A percentile compares a stretch with the other conserved stretches of the same genome.
phyloP scores from a whole-genome alignment of 2,888 invertebrate genomes.

The Synanthedon formicaeformis region DNA sequence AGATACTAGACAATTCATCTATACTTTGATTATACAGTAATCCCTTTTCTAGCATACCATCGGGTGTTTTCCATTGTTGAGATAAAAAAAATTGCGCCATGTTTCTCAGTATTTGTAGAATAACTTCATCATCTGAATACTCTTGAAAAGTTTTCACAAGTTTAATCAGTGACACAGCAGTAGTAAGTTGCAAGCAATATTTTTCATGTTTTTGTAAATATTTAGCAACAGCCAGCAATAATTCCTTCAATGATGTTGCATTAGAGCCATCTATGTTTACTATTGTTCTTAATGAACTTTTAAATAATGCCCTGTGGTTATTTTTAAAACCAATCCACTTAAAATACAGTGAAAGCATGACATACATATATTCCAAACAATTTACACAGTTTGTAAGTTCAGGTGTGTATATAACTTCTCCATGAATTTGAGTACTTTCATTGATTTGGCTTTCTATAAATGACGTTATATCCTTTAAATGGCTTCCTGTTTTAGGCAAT shows the following conservation, averaged over 20 bases:
- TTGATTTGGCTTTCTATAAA: conserved; percentile 28
- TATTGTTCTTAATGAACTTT: conserved; percentile 47
- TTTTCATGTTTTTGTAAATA: conserved; percentile 56
- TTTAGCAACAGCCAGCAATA: conserved; percentile 40
- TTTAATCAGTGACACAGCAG: conserved; percentile 67
- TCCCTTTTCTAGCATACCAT: conserved; percentile 75
- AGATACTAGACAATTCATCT: conserved; percentile 74
- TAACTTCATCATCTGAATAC: conserved; percentile 42
- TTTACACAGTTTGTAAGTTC: conserved; percentile 38
- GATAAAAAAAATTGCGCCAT: conserved; percentile 65
- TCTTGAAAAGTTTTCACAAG: conserved; percentile 60
- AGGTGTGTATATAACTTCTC: conserved; percentile 22
- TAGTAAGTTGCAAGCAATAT: conserved; percentile 64
- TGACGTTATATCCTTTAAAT: conserved; percentile 32
- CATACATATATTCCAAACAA: conserved; percentile 68
- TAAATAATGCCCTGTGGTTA: conserved; percentile 40
- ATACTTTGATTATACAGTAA: conserved; percentile 73
- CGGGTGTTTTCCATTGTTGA: conserved; percentile 76
- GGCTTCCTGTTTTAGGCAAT: conserved; percentile 39
- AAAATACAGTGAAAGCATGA: conserved; percentile 69
- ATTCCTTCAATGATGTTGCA: conserved; percentile 37
- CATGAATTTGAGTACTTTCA: conserved; percentile 25
- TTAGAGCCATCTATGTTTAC: conserved; percentile 29
- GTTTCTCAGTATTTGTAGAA: conserved; percentile 53
- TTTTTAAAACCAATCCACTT: conserved; percentile 75